These are phyloP conservation scores for Latrodectus elegans DNA, from an alignment of 2,888 invertebrate genomes.

Conservation along the genomic window DNA sequence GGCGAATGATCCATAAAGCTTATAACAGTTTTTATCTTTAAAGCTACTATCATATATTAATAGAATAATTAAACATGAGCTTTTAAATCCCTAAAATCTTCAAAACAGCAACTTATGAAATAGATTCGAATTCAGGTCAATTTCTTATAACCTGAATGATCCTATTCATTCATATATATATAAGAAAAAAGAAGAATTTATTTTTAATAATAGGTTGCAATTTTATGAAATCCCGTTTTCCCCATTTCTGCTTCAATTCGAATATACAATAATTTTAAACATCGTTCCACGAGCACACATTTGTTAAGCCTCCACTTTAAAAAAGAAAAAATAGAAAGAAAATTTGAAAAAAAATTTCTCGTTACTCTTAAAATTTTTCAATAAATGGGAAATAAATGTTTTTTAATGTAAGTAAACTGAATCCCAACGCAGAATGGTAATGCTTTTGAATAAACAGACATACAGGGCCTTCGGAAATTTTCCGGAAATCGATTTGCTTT, in stretches of 20 bases:
- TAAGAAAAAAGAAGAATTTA: background rate
- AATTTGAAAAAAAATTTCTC: too few relatives aligned
- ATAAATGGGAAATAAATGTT: slow-evolving; percentile 46
- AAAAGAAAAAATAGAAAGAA: background rate
- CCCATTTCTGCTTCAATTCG: slow-evolving; percentile 5
- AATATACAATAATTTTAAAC: slow-evolving; percentile 36
- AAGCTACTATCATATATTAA: too few relatives aligned
- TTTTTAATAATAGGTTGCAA: background rate
- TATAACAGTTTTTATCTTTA: too few relatives aligned
- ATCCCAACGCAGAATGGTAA: background rate
- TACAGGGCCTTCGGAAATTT: slow-evolving; percentile 22
- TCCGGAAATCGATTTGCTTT: slow-evolving; percentile 48
- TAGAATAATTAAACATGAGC: too few relatives aligned
- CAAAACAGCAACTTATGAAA: too few relatives aligned
- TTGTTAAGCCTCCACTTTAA: background rate
- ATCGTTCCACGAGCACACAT: slow-evolving; percentile 16
- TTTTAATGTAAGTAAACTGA: slow-evolving; percentile 38
- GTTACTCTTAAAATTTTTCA: slow-evolving; percentile 25
- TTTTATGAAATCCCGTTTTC: slow-evolving; percentile 4
- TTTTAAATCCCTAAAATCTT: too few relatives aligned
- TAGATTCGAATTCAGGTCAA: too few relatives aligned
- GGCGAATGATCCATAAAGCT: too few relatives aligned
- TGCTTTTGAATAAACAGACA: slow-evolving; percentile 4
- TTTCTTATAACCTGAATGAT: too few relatives aligned
- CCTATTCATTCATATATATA: too few relatives aligned